These are phyloP conservation scores for Poecilobothrus nobilitatus DNA, from an alignment of 2,888 invertebrate species.

Conservation along the genomic window DNA sequence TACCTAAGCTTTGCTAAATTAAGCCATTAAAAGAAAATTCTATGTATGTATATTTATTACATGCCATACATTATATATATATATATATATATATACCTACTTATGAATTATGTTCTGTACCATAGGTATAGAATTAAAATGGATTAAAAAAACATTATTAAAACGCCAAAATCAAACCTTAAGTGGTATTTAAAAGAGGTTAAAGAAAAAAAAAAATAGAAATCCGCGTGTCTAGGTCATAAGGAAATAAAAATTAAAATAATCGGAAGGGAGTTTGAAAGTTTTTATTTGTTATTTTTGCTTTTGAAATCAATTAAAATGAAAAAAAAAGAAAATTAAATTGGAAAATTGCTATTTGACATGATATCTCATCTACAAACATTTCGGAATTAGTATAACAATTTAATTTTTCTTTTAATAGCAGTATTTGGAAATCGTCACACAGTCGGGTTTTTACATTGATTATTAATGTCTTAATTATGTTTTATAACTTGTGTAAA, in stretches of 20 bases:
- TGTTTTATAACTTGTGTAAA: too few species aligned
- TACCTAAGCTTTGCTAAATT: background rate
- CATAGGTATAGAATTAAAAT: background rate
- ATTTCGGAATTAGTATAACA: background rate
- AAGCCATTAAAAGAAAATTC: background rate
- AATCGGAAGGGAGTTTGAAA: background rate
- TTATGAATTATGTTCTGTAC: too few species aligned
- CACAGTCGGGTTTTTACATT: too few species aligned
- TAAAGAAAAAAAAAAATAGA: background rate
- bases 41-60: background rate
- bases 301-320: background rate
- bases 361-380: background rate
- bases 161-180: background rate
- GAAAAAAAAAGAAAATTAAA: background rate
- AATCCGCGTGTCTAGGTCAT: slow-evolving; percentile 3
- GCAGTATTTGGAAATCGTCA: too few species aligned
- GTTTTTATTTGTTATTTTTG: too few species aligned
- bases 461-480: too few species aligned
- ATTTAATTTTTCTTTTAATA: too few species aligned
- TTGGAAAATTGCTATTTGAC: background rate
- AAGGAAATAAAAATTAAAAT: background rate
- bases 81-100: too few species aligned
- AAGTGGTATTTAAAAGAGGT: background rate
- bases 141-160: background rate
- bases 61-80: too few species aligned